These are phyloP conservation scores for Tinamus guttatus DNA, from an alignment of 2,113 vertebrate genomes.

Conservation along the genomic window DNA sequence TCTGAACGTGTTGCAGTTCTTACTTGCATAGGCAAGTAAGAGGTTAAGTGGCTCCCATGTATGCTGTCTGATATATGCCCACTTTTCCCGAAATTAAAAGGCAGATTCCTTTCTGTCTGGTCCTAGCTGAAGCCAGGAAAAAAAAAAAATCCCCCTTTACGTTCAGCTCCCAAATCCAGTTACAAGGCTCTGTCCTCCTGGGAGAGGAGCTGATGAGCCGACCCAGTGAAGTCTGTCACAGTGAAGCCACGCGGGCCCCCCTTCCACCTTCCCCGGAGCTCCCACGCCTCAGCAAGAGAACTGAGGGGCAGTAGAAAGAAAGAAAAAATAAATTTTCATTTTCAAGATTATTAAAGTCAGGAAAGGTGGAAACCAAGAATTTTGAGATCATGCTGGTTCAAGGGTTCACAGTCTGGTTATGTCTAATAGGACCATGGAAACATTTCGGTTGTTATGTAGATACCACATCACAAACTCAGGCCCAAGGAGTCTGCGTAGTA, in stretches of 20 bases:
- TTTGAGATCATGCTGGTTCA: neutral
- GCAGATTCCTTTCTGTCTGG: neutral
- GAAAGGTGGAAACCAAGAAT: neutral
- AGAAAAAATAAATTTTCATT: neutral
- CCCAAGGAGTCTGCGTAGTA: slow-evolving; percentile 36
- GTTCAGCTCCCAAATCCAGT: neutral
- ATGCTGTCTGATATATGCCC: neutral
- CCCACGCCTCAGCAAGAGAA: neutral
- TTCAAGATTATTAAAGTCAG: neutral
- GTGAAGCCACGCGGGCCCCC: neutral
- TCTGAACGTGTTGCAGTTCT: neutral
- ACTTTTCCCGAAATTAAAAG: neutral
- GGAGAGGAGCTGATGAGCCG: neutral
- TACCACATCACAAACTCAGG: neutral
- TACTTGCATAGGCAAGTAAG: neutral
- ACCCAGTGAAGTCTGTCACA: neutral
- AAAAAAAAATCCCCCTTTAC: neutral
- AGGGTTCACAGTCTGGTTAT: neutral
- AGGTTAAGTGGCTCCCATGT: neutral
- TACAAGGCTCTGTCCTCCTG: neutral
- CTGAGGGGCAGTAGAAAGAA: neutral
- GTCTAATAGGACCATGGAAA: slow-evolving; percentile 28
- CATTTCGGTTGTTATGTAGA: neutral
- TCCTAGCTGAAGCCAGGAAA: neutral
- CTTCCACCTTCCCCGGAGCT: neutral